Conservation (phyloP, 1,140 invertebrate species). For the Galleria mellonella region DNA sequence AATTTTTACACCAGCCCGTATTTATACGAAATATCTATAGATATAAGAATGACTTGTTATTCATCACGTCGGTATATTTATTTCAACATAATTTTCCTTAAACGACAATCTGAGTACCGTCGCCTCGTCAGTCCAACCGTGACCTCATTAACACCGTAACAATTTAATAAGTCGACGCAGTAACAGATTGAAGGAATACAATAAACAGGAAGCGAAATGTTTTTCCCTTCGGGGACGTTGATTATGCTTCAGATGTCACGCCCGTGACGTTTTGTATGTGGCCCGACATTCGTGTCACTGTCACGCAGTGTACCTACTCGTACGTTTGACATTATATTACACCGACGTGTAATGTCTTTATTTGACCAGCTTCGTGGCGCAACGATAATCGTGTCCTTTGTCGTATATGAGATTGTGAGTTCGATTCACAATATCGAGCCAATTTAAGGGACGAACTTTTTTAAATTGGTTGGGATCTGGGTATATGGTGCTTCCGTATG, state of each 20-base stretch:
- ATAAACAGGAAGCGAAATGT: slow-evolving; percentile 27
- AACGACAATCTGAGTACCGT: too few species aligned
- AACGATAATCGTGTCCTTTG: too few species aligned
- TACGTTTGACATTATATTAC: slow-evolving; percentile 6
- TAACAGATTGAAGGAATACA: slow-evolving; percentile 9
- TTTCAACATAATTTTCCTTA: too few species aligned
- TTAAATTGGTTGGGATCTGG: too few species aligned
- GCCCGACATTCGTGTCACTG: slow-evolving; percentile 11
- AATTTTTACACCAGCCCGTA: too few species aligned
- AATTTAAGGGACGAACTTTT: too few species aligned
- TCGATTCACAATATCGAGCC: too few species aligned
- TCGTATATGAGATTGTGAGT: too few species aligned
- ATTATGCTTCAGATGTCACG: slow-evolving; percentile 19
- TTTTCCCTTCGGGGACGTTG: slow-evolving; percentile 16
- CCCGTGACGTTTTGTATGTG: slow-evolving; percentile 10
- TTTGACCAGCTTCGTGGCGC: neutral
- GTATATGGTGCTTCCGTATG: too few species aligned
- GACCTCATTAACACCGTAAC: neutral
- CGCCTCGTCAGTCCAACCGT: neutral
- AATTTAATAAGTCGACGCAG: slow-evolving; percentile 1
- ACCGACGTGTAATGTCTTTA: slow-evolving; percentile 10
- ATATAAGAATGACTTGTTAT: too few species aligned
- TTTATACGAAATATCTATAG: too few species aligned
- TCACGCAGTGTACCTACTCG: neutral
- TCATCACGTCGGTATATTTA: too few species aligned